Percentiles rank a stretch among this genome's conserved stretches.
phyloP scores from a whole-genome alignment of 1,140 invertebrate species.

The Caligus rogercresseyi region DNA sequence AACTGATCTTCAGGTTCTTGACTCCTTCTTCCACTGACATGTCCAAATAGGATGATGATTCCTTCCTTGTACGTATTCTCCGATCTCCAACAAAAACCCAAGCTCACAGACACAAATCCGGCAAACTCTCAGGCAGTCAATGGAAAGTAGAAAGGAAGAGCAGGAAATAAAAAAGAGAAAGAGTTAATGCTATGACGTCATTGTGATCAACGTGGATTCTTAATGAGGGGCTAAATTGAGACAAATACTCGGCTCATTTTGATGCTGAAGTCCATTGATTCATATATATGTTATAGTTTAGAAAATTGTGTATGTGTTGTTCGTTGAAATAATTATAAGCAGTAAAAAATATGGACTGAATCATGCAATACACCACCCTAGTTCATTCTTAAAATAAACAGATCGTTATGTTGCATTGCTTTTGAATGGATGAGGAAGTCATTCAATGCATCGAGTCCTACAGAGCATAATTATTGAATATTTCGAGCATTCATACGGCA shows the following conservation, averaged over 20 bases:
- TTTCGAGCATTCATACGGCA: too few relatives aligned
- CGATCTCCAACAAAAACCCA: background rate
- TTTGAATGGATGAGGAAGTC: too few relatives aligned
- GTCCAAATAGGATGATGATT: background rate
- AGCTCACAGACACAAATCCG: too few relatives aligned
- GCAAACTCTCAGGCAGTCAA: background rate
- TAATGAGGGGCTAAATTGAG: background rate
- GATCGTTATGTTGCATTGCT: too few relatives aligned
- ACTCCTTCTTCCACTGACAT: background rate
- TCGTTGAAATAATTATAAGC: background rate
- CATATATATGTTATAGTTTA: too few relatives aligned
- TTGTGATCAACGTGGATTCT: background rate
- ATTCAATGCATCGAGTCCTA: too few relatives aligned
- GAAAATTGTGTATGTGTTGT: too few relatives aligned
- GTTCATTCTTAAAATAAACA: background rate
- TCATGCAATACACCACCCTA: background rate
- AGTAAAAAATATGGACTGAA: background rate
- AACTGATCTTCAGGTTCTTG: background rate
- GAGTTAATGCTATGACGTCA: background rate
- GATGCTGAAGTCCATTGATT: too few relatives aligned
- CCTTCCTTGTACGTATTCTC: background rate
- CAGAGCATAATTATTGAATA: too few relatives aligned
- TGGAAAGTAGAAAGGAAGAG: background rate
- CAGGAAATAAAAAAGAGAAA: background rate
- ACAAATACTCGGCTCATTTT: too few relatives aligned